Base-by-base conservation (phyloP, 2,113 vertebrate species). In the Hipposideros armiger region DNA sequence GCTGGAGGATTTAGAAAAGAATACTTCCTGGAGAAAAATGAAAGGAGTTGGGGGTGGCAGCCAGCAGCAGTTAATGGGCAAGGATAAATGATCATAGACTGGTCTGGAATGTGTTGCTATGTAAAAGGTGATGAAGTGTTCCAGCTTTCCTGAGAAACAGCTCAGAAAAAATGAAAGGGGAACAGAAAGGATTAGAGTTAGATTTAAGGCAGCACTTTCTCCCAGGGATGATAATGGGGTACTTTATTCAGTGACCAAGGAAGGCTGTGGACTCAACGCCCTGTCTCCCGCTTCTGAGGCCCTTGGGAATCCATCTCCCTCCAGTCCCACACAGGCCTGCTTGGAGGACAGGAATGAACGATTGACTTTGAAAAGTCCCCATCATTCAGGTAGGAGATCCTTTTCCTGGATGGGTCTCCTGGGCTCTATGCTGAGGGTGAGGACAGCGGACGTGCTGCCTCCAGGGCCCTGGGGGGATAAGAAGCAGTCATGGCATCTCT, bases 401-500 rank as follows among this genome's bases (percentile, higher is more conserved):
- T 92, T 45, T 64, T 42, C 60, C 52, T 4, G 17, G 42, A 45
- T 30, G 36, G 80, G 78, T 72, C 91, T 82, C 89, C 76, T 81
- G 95, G 76, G 95, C 87, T 97, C 88, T 90, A 81, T 40, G 85
- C 73, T 58, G 92, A 91, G 82, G 88, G 66, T 83, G 52, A 89
- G 93, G 89, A 91, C 83, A 32, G 77, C 94, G 70, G 94, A 42
- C 4, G 1, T 1, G 30, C 58, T 20, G 91, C 83, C 86, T 94
- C 95, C 7, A 5, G 91, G 88, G 64, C 88, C 86, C 91, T 62
- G 50, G 60, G 92, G 96, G 70, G 96, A 88, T 87, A 89, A 91
- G 67, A 96, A 82, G 96, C 93, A 94, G 94, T 95, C 96, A 66
- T 87, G 93, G 97, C 96, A 95, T 97, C 96, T 95, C 96, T 97